These are phyloP conservation scores for Pterobdella sp. DNA, from an alignment of 2,888 invertebrate species.

Conservation along the genomic window DNA sequence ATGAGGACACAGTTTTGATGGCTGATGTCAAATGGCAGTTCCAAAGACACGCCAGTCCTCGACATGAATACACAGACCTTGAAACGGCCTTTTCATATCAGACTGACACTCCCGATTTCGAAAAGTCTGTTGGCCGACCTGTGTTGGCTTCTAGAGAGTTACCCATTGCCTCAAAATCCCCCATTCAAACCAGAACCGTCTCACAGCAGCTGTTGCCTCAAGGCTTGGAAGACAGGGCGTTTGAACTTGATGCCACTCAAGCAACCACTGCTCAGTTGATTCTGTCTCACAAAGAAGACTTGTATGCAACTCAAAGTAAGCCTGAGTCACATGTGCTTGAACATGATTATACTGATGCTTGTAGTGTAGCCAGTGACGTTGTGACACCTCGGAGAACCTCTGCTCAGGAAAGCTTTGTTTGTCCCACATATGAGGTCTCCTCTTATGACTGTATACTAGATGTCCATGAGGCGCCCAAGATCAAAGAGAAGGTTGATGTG, in stretches of 20 bases:
- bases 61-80: constrained; percentile 25
- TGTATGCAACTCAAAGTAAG: constrained; percentile 33
- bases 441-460: constrained; percentile 21
- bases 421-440: constrained; percentile 23
- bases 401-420: constrained; percentile 14
- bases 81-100: constrained; percentile 22
- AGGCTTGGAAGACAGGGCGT: constrained; percentile 9
- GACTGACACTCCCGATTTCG: not conserved
- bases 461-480: not conserved
- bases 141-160: constrained; percentile 12
- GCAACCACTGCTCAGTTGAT: constrained; percentile 14
- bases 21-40: constrained; percentile 40
- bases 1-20: constrained; percentile 39
- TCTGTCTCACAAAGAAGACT: not conserved
- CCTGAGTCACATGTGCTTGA: constrained; percentile 25
- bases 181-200: constrained; percentile 30
- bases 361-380: constrained; percentile 13
- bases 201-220: constrained; percentile 28
- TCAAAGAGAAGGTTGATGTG: constrained; percentile 11
- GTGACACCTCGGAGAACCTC: constrained; percentile 15
- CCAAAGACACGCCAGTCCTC: constrained; percentile 28
- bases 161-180: constrained; percentile 20
- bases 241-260: constrained; percentile 4
- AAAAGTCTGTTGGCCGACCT: constrained; percentile 4
- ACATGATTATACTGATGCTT: constrained; percentile 8